Conservation (phyloP, 2,797 vertebrate species). For the Liasis olivaceus region DNA sequence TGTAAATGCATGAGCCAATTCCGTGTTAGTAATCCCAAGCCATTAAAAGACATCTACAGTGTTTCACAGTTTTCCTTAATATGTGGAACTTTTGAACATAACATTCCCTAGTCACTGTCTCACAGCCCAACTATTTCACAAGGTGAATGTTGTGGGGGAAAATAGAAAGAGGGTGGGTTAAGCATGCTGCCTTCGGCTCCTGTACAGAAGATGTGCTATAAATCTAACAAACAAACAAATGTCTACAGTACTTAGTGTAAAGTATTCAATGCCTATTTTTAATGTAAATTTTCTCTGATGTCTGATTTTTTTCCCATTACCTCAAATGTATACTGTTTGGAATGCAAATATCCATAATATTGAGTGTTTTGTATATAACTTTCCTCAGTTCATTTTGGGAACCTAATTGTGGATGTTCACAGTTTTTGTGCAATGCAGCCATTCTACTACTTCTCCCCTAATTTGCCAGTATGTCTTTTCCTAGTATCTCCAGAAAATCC, state of each 20-base stretch:
- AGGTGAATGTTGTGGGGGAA: too few relatives aligned
- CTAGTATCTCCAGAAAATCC: not conserved
- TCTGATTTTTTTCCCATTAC: not conserved
- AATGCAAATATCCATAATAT: not conserved
- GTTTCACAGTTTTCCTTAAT: not conserved
- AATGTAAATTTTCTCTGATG: not conserved
- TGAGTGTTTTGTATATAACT: not conserved
- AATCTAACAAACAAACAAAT: too few relatives aligned
- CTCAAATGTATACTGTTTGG: not conserved
- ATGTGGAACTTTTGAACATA: not conserved
- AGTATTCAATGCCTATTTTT: not conserved
- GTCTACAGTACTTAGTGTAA: not conserved
- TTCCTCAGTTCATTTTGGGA: not conserved
- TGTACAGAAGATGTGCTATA: not conserved
- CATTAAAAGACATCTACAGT: not conserved
- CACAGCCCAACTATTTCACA: too few relatives aligned
- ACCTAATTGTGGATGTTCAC: not conserved
- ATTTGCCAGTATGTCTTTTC: not conserved
- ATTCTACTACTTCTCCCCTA: not conserved
- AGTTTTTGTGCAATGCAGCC: not conserved
- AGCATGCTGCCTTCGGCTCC: not conserved
- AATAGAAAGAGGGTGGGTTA: too few relatives aligned
- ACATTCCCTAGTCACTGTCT: not conserved
- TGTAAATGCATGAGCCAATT: not conserved
- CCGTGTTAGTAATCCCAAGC: not conserved